These are phyloP conservation scores for Cancer borealis DNA, from an alignment of 2,888 invertebrate species.

Conservation along the genomic window DNA sequence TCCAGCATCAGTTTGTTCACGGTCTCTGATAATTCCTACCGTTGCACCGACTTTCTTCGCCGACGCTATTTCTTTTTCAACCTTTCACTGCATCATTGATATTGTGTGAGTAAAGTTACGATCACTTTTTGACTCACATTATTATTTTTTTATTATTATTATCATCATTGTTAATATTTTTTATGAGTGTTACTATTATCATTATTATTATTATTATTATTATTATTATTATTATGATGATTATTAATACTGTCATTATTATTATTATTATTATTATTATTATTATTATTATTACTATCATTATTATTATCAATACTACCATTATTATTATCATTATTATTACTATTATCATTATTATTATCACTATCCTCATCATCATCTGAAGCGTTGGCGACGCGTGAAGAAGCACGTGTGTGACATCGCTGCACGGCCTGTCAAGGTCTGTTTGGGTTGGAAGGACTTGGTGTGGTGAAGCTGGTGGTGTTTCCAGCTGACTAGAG, in stretches of 20 bases:
- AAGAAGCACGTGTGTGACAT: constrained; percentile 1
- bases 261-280: constrained; percentile 48
- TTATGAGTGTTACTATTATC: neutral
- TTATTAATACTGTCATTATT: constrained; percentile 30
- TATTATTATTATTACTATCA: constrained; percentile 51
- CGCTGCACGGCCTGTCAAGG: constrained; percentile 6
- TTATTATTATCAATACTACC: neutral
- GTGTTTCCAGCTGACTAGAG: neutral
- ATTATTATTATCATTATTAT: constrained; percentile 25
- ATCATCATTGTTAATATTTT: constrained; percentile 18
- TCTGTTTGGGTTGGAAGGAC: neutral
- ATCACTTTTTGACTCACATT: neutral
- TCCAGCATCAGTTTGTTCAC: neutral
- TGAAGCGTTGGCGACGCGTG: constrained; percentile 15
- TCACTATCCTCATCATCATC: neutral
- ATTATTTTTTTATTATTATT: constrained; percentile 10
- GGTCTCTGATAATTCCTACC: neutral
- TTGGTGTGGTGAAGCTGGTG: neutral
- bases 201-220: constrained; percentile 52
- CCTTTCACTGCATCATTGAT: neutral
- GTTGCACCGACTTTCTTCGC: neutral
- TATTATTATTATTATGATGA: constrained; percentile 47
- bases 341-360: constrained; percentile 42
- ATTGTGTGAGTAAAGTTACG: neutral
- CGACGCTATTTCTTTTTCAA: neutral